phyloP scores from a whole-genome alignment of 2,888 invertebrate genomes.

The Pterostichus niger region DNA sequence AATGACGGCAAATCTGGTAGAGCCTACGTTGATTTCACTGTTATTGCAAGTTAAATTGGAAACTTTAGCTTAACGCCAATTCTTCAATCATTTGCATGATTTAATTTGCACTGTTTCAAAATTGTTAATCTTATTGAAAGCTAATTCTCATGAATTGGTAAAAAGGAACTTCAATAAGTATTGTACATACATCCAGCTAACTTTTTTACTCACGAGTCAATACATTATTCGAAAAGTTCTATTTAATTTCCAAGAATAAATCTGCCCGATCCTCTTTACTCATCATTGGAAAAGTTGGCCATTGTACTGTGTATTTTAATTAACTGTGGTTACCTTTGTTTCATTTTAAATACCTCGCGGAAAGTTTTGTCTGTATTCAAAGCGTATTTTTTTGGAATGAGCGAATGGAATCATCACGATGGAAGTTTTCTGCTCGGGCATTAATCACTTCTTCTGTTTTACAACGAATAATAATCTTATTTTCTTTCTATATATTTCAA shows the following conservation, averaged over 20 bases:
- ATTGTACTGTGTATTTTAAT: constrained; percentile 56
- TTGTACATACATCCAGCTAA: constrained; percentile 5
- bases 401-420: neutral
- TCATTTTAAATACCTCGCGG: constrained; percentile 22
- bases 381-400: constrained; percentile 24
- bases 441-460: neutral
- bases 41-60: too few relatives aligned
- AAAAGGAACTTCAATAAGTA: constrained; percentile 27
- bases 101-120: too few relatives aligned
- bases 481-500: neutral
- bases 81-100: too few relatives aligned
- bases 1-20: too few relatives aligned
- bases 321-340: constrained; percentile 59
- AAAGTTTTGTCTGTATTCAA: constrained; percentile 12
- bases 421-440: constrained; percentile 11
- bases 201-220: constrained; percentile 14
- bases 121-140: too few relatives aligned
- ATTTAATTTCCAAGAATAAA: constrained; percentile 33
- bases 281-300: constrained; percentile 49
- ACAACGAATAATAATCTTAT: neutral
- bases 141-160: neutral
- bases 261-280: constrained; percentile 28
- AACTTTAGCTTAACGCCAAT: too few relatives aligned
- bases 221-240: constrained; percentile 33
- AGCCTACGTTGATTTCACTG: too few relatives aligned